Percentiles rank a stretch among this genome's conserved stretches.
These are phyloP conservation scores for Lasius fuliginosus DNA, from an alignment of 2,888 invertebrate genomes.

Conservation along the genomic window DNA sequence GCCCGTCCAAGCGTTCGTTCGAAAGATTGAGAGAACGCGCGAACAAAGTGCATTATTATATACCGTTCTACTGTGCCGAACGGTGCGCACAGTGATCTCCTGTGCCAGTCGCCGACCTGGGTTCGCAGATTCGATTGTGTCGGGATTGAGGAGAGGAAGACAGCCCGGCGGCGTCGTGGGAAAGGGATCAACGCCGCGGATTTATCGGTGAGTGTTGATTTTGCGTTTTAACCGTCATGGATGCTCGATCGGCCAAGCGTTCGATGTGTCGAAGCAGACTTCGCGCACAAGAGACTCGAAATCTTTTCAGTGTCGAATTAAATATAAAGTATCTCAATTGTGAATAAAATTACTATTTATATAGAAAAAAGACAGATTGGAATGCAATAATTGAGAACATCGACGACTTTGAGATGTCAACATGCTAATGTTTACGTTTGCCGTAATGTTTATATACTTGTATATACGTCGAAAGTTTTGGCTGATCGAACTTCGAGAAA, in stretches of 20 bases:
- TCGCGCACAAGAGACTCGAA: not conserved
- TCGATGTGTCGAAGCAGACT: not conserved
- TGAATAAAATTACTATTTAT: not conserved
- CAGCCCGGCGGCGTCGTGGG: slow-evolving; percentile 44
- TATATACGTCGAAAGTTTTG: not conserved
- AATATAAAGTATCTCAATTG: not conserved
- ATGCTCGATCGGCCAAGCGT: not conserved
- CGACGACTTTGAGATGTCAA: not conserved
- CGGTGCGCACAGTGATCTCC: slow-evolving; percentile 56
- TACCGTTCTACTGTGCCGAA: slow-evolving; percentile 8
- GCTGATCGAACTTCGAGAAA: not conserved
- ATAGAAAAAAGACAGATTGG: not conserved
- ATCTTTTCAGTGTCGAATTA: not conserved
- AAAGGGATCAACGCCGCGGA: slow-evolving; percentile 24
- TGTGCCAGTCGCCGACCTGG: slow-evolving; percentile 55
- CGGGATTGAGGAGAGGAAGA: slow-evolving; percentile 54
- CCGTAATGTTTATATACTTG: not conserved
- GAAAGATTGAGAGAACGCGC: slow-evolving; percentile 20
- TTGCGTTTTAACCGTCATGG: slow-evolving; percentile 2
- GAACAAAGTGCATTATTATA: slow-evolving; percentile 29
- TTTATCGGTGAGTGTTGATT: slow-evolving; percentile 54
- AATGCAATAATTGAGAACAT: not conserved
- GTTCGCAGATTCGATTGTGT: slow-evolving; percentile 45
- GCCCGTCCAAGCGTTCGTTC: not conserved
- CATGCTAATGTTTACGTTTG: not conserved